Evolutionary conservation across 2,797 vertebrate species (phyloP).

Genomic region (Betta splendens): DNA sequence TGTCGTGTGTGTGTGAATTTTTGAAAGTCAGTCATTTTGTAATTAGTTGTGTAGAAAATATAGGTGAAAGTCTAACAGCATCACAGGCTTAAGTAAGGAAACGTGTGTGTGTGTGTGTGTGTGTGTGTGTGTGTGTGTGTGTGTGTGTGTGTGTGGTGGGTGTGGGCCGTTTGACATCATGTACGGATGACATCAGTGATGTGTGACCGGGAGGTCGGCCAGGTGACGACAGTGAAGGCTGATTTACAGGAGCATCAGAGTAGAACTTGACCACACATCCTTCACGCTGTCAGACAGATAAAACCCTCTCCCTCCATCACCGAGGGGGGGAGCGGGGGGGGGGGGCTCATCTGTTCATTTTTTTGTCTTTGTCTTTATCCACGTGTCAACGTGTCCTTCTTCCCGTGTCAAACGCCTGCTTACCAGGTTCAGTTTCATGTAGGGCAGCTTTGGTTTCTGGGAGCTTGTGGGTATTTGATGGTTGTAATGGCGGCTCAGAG

Average conservation of each 20-base stretch:
- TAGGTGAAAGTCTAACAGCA: no score
- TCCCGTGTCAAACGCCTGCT: conserved; percentile 16
- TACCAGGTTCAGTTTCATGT: not conserved
- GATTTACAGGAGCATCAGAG: conserved; percentile 99
- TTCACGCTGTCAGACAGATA: conserved; percentile 98
- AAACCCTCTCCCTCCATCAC: conserved; percentile 75
- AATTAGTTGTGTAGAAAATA: no score
- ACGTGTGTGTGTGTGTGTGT: conserved; percentile 1
- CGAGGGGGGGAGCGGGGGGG: conserved; percentile 78
- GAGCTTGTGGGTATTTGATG: conserved; percentile 9
- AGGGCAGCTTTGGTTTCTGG: conserved; percentile 1
- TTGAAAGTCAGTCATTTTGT: no score
- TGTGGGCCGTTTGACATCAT: conserved; percentile 72
- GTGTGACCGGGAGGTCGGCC: conserved; percentile 69
- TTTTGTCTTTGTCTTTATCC: conserved; percentile 55
- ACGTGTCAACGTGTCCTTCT: conserved; percentile 43
- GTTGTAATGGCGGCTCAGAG: conserved; percentile 11
- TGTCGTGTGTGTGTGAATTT: no score
- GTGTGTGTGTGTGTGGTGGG: conserved; percentile 4
- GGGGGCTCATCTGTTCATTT: conserved; percentile 49
- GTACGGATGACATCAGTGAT: conserved; percentile 90
- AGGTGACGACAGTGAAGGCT: conserved; percentile 94
- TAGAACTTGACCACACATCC: conserved; percentile 95
- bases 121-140: conserved; percentile 16
- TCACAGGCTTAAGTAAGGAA: not conserved